Evolutionary conservation across 1,140 invertebrate genomes (phyloP), one percentile per base, ranked within the genome.

Genomic region (Potamilus streckersoni): DNA sequence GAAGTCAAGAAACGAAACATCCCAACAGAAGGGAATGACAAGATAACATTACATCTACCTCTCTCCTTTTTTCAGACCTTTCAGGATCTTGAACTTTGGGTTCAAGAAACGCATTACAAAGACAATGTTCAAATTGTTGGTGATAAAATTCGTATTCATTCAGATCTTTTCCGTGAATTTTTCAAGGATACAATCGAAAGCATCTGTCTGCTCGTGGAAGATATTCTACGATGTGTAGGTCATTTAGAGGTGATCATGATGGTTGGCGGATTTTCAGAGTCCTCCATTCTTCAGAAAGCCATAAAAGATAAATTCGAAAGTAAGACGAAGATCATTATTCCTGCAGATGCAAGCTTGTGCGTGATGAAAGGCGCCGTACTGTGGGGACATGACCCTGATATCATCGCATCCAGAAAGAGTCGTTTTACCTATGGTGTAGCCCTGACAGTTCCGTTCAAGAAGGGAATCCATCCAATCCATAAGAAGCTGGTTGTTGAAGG

Each of bases 201-300:
- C 23, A 73, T 73, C 23, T 59, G 23, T 11, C 16, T 12, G 6
- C 71, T 65, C 71, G n/a, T 63, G 12, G 23, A 66, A 49, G 20
- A 65, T 15, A 4, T 73, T 5, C 19, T 66, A 8, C n/a, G 65
- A 67, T 27, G 55, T 17, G 8, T 73, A 38, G n/a, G 49, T 12
- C 20, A 3, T 6, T 49, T 49, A 5, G 27, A 58, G 57, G 2
- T 38, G 11, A 73, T 73, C 14, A 17, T 73, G 4, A 73, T 73
- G 71, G 71, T 73, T n/a, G 71, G 71, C 1, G 71, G 71, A 16
- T 73, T 73, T 67, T 73, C 64, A 5, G 71, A 73, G 12, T 73
- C 71, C 1, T 64, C 56, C 0, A 56, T 73, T 20, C 55, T 73
- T 14, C 71, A 73, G 58, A 58, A 66, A 11, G 71, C 71, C 23